Evolutionary conservation across 2,797 vertebrate genomes (phyloP).

Genomic region (Aphelocoma californica): DNA sequence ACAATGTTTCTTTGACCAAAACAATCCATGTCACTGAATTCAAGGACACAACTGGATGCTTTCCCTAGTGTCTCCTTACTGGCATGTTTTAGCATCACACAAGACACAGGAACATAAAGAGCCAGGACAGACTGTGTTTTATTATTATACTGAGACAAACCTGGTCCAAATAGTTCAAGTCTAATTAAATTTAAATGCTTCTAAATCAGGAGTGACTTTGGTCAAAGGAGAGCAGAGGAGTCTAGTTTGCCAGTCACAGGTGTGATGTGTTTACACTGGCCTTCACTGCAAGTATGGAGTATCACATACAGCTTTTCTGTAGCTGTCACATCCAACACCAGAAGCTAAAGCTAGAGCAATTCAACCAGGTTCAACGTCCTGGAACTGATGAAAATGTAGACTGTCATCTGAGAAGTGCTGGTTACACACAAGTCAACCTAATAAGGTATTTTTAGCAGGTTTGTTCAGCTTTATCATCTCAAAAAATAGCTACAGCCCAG

Average conservation of each 20-base stretch:
- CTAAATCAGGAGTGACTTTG: background rate
- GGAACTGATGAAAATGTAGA: slow-evolving; percentile 32
- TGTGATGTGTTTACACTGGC: background rate
- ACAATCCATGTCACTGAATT: background rate
- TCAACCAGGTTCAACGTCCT: background rate
- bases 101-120: background rate
- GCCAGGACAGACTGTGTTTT: background rate
- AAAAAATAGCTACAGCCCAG: background rate
- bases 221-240: background rate
- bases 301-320: background rate
- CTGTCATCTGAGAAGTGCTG: background rate
- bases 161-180: background rate
- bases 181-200: background rate
- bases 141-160: background rate
- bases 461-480: background rate
- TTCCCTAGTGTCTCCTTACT: background rate
- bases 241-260: background rate
- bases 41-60: background rate
- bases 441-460: slow-evolving; percentile 26
- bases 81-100: background rate
- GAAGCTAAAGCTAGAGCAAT: background rate
- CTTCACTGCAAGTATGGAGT: background rate
- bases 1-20: background rate
- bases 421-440: background rate
- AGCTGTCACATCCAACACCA: background rate